Evolutionary conservation across 2,797 vertebrate species (phyloP), one percentile per base, ranked within the genome.

Genomic region (Spatula clypeata): DNA sequence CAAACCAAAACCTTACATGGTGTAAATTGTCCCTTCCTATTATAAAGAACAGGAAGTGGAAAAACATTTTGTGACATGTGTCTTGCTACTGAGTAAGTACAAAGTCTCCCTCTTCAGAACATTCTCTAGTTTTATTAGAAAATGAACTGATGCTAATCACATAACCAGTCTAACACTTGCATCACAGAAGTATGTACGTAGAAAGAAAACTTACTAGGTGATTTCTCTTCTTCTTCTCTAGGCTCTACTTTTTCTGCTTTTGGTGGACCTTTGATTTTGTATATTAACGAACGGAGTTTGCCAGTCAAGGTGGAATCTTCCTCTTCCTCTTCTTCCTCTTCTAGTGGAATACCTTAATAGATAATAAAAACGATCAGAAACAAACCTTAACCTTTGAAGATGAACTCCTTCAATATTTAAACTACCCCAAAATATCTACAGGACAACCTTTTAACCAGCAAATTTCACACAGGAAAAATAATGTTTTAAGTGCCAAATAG

Each of bases 211-310:
- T 99, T 98, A 99, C 99, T 99, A 87, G 99, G 99, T 70, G 97
- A 98, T 26, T 98, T 98, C 60, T 99, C 98, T 79, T 98, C 98
- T 90, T 99, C 98, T 96, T 99, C 98, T 1, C 88, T 97, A 24
- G 98, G 98, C 84, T 98, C 98, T 82, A 98, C 92, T 93, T 99
- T 99, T 34, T 98, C 98, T 94, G 98, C 98, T 96, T 98, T 99
- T 57, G 98, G 97, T 57, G 98, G 98, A 62, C 99, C 99, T 98
- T 99, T 99, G 97, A 99, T 99, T 98, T 99, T 99, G 95, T 98
- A 98, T 85, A 99, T 97, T 94, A 99, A 97, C 62, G 98, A 98
- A 79, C 99, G 94, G 45, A 99, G 98, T 65, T 99, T 99, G 53
- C 99, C 99, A 96, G 98, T 98, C 97, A 99, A 99, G 23, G 99